These are phyloP conservation scores for Coelopa pilipes DNA, from an alignment of 2,888 invertebrate species.

Conservation along the genomic window DNA sequence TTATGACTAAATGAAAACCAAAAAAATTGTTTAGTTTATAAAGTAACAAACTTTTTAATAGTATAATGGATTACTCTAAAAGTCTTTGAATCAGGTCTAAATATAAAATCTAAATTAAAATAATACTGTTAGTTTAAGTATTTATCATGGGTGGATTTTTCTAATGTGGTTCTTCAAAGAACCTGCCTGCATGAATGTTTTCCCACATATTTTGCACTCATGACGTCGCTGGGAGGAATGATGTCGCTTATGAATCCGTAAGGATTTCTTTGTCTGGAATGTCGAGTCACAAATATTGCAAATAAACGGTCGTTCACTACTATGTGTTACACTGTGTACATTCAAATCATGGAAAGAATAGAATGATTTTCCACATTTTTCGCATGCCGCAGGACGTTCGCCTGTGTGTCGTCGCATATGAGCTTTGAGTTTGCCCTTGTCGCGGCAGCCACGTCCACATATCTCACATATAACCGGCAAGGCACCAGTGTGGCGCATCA, in stretches of 20 bases:
- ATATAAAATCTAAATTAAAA: neutral
- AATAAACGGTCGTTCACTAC: conserved; percentile 56
- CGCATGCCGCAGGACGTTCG: conserved; percentile 59
- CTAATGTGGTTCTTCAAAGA: conserved; percentile 60
- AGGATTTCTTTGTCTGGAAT: conserved; percentile 62
- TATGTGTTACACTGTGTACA: conserved; percentile 61
- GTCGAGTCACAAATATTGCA: conserved; percentile 56
- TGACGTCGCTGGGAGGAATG: conserved; percentile 57
- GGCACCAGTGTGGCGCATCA: conserved; percentile 57
- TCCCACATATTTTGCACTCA: conserved; percentile 58
- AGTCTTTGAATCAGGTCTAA: neutral
- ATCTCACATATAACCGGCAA: conserved; percentile 60
- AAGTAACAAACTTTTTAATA: too few relatives aligned
- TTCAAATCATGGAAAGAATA: conserved; percentile 60
- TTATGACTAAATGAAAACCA: too few relatives aligned
- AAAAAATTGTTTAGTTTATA: too few relatives aligned
- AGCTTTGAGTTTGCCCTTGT: conserved; percentile 59
- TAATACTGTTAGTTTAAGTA: neutral
- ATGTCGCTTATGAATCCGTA: conserved; percentile 59
- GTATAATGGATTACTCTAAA: too few relatives aligned
- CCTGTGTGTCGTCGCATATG: conserved; percentile 61
- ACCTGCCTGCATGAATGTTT: conserved; percentile 60
- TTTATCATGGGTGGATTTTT: conserved; percentile 11
- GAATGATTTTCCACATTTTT: conserved; percentile 57
- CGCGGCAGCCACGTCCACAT: conserved; percentile 58